Conservation (phyloP, 2,113 vertebrate species). For the Oophaga pumilio region DNA sequence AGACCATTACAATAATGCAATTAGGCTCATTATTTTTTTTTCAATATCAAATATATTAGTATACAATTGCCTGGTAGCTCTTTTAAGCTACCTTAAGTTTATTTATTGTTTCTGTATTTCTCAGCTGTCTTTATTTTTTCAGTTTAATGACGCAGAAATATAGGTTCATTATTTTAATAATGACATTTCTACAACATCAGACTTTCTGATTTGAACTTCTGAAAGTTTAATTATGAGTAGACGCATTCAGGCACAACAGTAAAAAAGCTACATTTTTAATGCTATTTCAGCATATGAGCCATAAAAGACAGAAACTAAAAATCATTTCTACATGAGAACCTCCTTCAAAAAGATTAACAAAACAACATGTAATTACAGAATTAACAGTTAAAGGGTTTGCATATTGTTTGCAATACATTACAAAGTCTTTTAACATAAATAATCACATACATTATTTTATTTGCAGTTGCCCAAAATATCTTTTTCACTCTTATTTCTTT, state of each 20-base stretch:
- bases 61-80: conserved; percentile 46
- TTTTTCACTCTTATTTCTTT: not conserved
- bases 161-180: conserved; percentile 7
- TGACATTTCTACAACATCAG: conserved; percentile 2
- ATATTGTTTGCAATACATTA: not conserved
- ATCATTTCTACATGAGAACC: not conserved
- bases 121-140: conserved; percentile 37
- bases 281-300: not conserved
- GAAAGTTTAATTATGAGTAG: conserved; percentile 1
- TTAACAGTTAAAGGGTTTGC: not conserved
- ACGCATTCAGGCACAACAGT: not conserved
- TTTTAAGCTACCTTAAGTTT: conserved; percentile 57
- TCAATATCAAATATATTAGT: conserved; percentile 23
- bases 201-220: not conserved
- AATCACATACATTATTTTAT: too few species aligned
- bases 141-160: conserved; percentile 17
- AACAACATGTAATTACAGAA: not conserved
- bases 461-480: too few species aligned
- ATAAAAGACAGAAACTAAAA: not conserved
- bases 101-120: conserved; percentile 47
- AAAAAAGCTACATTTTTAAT: not conserved
- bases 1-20: not conserved
- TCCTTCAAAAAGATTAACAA: not conserved
- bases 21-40: conserved; percentile 50
- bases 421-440: not conserved